Base-by-base conservation (phyloP, 37 sponge, comb jelly and placozoan genomes). In the Lycopodina hypogea region DNA sequence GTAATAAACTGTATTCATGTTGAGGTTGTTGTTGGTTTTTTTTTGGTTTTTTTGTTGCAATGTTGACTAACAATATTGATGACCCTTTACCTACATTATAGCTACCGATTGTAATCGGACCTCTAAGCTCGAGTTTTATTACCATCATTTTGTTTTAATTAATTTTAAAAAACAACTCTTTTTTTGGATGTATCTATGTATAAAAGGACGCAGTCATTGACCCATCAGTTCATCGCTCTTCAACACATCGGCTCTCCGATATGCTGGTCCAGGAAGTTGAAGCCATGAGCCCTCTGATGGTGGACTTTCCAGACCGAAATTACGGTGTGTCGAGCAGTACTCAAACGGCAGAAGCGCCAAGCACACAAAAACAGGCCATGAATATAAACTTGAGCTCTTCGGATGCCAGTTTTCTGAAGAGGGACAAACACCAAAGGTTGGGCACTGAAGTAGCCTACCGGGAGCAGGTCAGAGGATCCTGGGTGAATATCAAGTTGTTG, bases 401-500 rank as follows among this genome's bases (percentile, higher is more conserved):
- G 19, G 61, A n/a, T 21, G n/a, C 21, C 19, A 22, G 24, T 60
- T 23, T 60, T 8, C 26, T 26, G 61, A 26, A 26, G n/a, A 11
- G 61, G 23, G 24, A 17, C 6, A n/a, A 11, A n/a, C 6, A 11
- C 4, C 18, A 21, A 8, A 23, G 8, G 61, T 53, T 19, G 12
- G 55, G 55, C 17, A 17, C 12, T 53, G 61, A 8, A 8, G 17
- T n/a, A 9, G 58, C 32, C 58, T 74, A 74, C 39, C n/a, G 21
- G 36, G 75, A 53, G 58, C 59, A 56, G 3, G 75, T 30, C 8
- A 74, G 75, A 56, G 75, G 39, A 11, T 74, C 75, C 15, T 74
- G 75, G 75, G 75, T 74, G 17, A 74, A 74, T 30, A 74, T 74
- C 42, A 28, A 74, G 57, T 8, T 74, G 17, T 57, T 74, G 2